A percentile compares a stretch with the other conserved stretches of the same genome.
These are phyloP conservation scores for Sinohyriopsis cumingii DNA, from an alignment of 2,888 invertebrate species.

Conservation along the genomic window DNA sequence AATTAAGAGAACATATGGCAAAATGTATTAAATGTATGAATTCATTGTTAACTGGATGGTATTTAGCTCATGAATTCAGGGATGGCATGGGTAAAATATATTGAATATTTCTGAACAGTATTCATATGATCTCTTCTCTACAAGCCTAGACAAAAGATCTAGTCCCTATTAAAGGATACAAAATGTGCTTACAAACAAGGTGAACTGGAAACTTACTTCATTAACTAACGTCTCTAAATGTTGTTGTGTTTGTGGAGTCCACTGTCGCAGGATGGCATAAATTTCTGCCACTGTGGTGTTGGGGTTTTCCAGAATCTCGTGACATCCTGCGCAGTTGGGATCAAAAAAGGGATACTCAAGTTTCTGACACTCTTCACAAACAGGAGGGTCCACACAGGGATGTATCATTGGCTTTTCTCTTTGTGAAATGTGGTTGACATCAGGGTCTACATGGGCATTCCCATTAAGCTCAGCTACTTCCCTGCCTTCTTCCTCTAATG, in stretches of 20 bases:
- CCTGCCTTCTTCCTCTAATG: conserved; percentile 41
- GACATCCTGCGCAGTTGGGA: conserved; percentile 72
- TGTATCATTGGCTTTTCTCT: conserved; percentile 69
- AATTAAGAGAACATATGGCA: too few relatives aligned
- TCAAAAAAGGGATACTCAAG: conserved; percentile 73
- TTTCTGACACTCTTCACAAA: conserved; percentile 72
- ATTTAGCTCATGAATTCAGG: too few relatives aligned
- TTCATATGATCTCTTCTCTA: too few relatives aligned
- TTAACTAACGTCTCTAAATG: conserved; percentile 71
- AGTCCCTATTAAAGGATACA: too few relatives aligned
- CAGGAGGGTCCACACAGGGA: conserved; percentile 72
- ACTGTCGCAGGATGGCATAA: conserved; percentile 74
- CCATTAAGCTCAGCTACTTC: conserved; percentile 13
- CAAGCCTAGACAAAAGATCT: too few relatives aligned
- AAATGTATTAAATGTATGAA: too few relatives aligned
- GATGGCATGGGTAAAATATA: too few relatives aligned
- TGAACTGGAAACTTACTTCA: conserved; percentile 64
- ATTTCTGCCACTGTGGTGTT: conserved; percentile 72
- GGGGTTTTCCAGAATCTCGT: conserved; percentile 65
- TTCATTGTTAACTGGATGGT: too few relatives aligned
- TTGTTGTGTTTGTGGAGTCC: conserved; percentile 74
- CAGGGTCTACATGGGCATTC: conserved; percentile 15
- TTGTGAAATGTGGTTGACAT: conserved; percentile 25
- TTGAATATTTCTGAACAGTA: too few relatives aligned
- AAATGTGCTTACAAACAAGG: too few relatives aligned